A percentile compares a stretch with the other conserved stretches of the same genome.
Evolutionary conservation across 2,113 vertebrate genomes (phyloP).

Genomic region (Panthera tigris): DNA sequence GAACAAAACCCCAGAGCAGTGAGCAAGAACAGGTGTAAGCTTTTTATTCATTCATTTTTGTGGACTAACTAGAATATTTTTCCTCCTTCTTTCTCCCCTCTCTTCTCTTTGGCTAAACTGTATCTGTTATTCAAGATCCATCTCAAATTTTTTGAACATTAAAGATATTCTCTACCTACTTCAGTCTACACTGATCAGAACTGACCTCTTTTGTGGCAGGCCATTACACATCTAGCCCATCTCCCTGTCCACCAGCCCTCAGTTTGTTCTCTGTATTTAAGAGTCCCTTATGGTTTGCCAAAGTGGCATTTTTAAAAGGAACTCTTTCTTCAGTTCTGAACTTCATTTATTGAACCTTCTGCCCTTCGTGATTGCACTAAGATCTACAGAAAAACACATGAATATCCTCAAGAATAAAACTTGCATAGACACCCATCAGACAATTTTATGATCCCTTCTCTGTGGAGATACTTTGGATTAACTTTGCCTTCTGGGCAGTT

Average conservation of each 20-base stretch:
- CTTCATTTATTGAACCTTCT: background rate
- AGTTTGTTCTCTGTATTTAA: too few relatives aligned
- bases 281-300: too few relatives aligned
- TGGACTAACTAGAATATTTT: background rate
- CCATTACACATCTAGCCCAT: too few relatives aligned
- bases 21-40: background rate
- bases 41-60: background rate
- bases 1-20: background rate
- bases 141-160: background rate
- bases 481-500: background rate
- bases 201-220: background rate
- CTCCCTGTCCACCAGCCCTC: too few relatives aligned
- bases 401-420: background rate
- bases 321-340: background rate
- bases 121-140: background rate
- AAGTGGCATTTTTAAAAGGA: background rate
- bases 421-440: background rate
- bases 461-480: background rate
- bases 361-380: background rate
- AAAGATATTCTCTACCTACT: background rate
- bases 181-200: background rate
- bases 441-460: background rate
- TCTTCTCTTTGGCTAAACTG: background rate
- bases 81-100: background rate
- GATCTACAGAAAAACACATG: background rate